Evolutionary conservation across 2,113 vertebrate species (phyloP), one percentile per base, ranked within the genome.

Genomic region (Beaufortia kweichowensis): DNA sequence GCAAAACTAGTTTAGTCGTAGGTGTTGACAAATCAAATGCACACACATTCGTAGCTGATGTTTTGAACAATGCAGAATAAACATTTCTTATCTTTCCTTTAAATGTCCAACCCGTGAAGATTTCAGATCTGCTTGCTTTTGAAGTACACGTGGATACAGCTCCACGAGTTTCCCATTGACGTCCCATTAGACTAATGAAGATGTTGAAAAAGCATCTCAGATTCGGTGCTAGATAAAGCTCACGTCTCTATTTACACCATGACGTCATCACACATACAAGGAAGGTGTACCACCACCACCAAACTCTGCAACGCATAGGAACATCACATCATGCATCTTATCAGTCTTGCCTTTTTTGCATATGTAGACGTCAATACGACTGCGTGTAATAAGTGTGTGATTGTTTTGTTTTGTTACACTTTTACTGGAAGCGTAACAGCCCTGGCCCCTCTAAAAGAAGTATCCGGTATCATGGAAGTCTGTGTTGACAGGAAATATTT

Each of bases 401-500:
- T 41, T 29, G 46, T 33, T 48, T 50, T 62, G 64, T 67, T 71
- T 77, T 62, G 46, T 62, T 50, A 56, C 64, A 65, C 71, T 69
- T 35, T 39, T 79, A 68, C 59, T 31, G 67, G 61, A 63, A 67
- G 29, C n/a, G 63, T 63, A 55, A 57, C 65, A 68, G 41, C 85
- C 80, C 76, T 33, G 78, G 73, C 79, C 56, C 15, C 83, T 85
- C 79, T 53, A 72, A 71, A 69, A 72, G 60, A 56, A 80, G 62
- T 74, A 75, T 76, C 72, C 50, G 15, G 71, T 78, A 61, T 55
- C 50, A 48, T 82, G 73, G 72, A 73, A 85, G 76, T 46, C 39
- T 71, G 39, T 79, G 72, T 77, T 76, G 59, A 70, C 72, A 81
- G 79, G 81, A 84, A 82, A 91, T 90, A 91, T 91, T 90, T 91